Evolutionary conservation across 2,797 vertebrate genomes (phyloP), one percentile per base, ranked within the genome.

Genomic region (Ispidina picta): DNA sequence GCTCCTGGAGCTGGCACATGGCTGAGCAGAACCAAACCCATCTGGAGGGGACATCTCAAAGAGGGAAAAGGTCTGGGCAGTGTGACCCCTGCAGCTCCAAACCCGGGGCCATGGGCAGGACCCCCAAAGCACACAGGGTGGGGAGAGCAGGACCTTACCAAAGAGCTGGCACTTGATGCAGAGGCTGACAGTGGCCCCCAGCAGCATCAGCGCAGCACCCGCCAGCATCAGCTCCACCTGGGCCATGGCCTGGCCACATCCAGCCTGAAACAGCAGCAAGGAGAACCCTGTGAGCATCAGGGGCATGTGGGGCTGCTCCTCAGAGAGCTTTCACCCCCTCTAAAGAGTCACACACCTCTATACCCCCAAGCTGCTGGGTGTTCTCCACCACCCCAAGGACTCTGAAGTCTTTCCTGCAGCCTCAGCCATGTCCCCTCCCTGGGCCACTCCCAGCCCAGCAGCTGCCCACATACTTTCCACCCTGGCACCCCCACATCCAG

Each of bases 141-240:
- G 37, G 44, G 44, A 18, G 8, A 44, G 12, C 29, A 56, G 71
- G 9, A 29, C 78, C 84, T 94, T 58, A 97, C 97, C 96, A 0
- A 81, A 75, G 37, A 16, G 91, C 46, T 83, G 94, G 78, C 98
- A 98, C 70, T 59, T 94, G 71, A 95, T 8, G 2, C 98, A 98
- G 65, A 97, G 75, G 83, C 96, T 82, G 4, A 95, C 22, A 0
- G 72, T 56, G 0, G 51, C 85, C 17, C 96, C 97, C 2, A 98
- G 77, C 43, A 97, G 64, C 94, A 97, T 31, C 95, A 97, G 76
- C 10, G 60, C 91, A 1, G 91, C 65, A 0, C 90, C 96, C 0
- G 21, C 92, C 77, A 95, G 94, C 37, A 97, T 96, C 87, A 98
- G 92, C 89, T 97, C 97, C 1, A 23, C 48, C 65, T 94, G 71